A percentile compares a stretch with the other conserved stretches of the same genome.
These are phyloP conservation scores for Cardinalis cardinalis DNA, from an alignment of 2,113 vertebrate species.

Conservation along the genomic window DNA sequence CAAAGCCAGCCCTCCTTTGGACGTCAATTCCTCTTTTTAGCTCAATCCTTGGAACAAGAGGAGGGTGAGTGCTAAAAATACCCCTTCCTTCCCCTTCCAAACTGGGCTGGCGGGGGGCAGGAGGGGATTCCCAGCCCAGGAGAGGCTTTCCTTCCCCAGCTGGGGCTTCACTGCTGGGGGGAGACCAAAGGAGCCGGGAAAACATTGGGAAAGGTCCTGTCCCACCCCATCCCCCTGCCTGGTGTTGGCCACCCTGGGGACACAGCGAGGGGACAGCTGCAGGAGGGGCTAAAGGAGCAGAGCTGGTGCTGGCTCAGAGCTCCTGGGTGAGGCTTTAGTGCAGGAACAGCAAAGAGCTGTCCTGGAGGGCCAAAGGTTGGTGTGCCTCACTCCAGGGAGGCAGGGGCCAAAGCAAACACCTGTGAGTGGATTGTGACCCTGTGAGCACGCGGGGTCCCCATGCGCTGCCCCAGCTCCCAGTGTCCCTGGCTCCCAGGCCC, in stretches of 20 bases:
- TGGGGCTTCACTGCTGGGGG: neutral
- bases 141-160: neutral
- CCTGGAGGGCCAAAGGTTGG: neutral
- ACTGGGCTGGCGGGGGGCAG: neutral
- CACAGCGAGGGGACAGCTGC: neutral
- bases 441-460: rapidly evolving
- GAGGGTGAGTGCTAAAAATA: slow-evolving; percentile 17
- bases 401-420: neutral
- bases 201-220: rapidly evolving
- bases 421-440: neutral
- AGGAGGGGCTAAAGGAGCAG: neutral
- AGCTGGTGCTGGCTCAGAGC: neutral
- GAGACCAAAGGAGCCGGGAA: neutral
- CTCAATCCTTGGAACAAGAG: neutral
- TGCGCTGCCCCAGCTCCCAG: rapidly evolving
- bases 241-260: neutral
- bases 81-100: neutral
- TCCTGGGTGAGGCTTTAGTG: neutral
- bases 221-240: neutral
- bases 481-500: neutral
- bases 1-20: neutral
- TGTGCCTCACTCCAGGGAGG: rapidly evolving
- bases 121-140: slow-evolving; percentile 25
- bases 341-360: neutral
- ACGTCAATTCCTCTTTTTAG: slow-evolving; percentile 26